A percentile compares a stretch with the other conserved stretches of the same genome.
These are phyloP conservation scores for Nematolebias whitei DNA, from an alignment of 2,113 vertebrate genomes.

Conservation along the genomic window DNA sequence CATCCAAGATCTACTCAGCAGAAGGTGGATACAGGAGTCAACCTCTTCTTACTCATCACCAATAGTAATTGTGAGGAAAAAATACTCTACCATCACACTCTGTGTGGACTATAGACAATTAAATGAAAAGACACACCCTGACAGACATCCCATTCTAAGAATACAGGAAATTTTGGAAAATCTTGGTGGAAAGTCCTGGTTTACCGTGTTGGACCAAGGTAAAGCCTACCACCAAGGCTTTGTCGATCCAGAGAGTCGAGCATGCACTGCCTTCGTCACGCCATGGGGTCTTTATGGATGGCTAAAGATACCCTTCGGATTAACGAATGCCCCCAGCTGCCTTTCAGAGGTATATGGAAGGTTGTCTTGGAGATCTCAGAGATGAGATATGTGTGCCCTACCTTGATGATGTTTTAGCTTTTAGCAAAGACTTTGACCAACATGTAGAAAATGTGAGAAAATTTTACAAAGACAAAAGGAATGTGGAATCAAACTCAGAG, in stretches of 20 bases:
- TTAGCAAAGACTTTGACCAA: constrained; percentile 28
- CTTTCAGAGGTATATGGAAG: constrained; percentile 35
- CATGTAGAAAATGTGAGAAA: constrained; percentile 28
- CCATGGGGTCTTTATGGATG: constrained; percentile 12
- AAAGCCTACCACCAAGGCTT: constrained; percentile 20
- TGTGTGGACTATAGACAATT: not conserved
- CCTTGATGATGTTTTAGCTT: constrained; percentile 24
- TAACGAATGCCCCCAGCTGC: constrained; percentile 11
- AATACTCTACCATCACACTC: not conserved
- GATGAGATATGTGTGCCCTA: constrained; percentile 35
- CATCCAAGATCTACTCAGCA: not conserved
- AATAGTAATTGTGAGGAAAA: not conserved
- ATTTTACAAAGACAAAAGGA: not conserved
- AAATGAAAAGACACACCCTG: not conserved
- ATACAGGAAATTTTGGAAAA: constrained; percentile 16
- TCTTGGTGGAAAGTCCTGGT: constrained; percentile 5
- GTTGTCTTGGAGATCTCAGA: constrained; percentile 13
- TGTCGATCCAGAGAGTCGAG: not conserved
- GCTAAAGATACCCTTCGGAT: constrained; percentile 2
- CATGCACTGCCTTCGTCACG: constrained; percentile 1
- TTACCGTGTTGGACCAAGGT: constrained; percentile 12
- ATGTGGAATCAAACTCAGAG: no score
- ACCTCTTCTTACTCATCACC: not conserved
- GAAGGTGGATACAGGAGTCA: not conserved
- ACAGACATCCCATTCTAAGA: constrained; percentile 8